phyloP scores from a whole-genome alignment of 2,888 invertebrate species.

The Sussaba pulchella region DNA sequence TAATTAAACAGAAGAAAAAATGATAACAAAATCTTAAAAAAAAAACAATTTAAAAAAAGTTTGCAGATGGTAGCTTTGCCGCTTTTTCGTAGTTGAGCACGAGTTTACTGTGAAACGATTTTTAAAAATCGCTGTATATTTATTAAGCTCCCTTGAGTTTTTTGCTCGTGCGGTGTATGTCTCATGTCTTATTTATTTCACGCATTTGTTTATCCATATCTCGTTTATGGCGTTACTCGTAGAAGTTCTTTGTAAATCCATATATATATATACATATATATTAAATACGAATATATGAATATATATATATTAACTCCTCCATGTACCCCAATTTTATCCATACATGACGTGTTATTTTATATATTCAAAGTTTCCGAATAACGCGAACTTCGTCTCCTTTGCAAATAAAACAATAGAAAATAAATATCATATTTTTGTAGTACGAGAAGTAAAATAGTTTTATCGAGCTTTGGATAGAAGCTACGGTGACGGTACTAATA shows the following conservation, averaged over 20 bases:
- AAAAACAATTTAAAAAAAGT: slow-evolving; percentile 67
- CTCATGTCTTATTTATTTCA: slow-evolving; percentile 82
- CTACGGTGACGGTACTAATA: slow-evolving; percentile 83
- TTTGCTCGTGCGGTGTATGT: slow-evolving; percentile 84
- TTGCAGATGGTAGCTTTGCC: slow-evolving; percentile 83
- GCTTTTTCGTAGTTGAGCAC: slow-evolving; percentile 84
- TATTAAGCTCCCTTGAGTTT: slow-evolving; percentile 80
- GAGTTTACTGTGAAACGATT: slow-evolving; percentile 80
- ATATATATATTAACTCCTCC: no score
- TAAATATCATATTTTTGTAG: slow-evolving; percentile 53
- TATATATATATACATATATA: slow-evolving; percentile 49
- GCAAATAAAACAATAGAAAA: slow-evolving; percentile 5
- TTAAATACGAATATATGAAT: not conserved
- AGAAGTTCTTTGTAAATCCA: slow-evolving; percentile 67
- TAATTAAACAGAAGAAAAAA: slow-evolving; percentile 68
- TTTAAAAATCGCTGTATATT: slow-evolving; percentile 75
- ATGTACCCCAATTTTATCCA: slow-evolving; percentile 55
- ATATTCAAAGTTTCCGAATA: slow-evolving; percentile 53
- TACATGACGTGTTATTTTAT: slow-evolving; percentile 4
- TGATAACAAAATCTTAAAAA: slow-evolving; percentile 8
- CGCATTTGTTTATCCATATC: slow-evolving; percentile 72
- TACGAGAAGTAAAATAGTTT: slow-evolving; percentile 64
- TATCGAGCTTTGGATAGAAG: slow-evolving; percentile 74
- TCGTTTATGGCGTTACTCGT: slow-evolving; percentile 70
- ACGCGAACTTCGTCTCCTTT: slow-evolving; percentile 57